Percentiles rank a stretch among this genome's conserved stretches.
These are phyloP conservation scores for Mesocricetus auratus DNA, from an alignment of 2,113 vertebrate genomes.

Conservation along the genomic window DNA sequence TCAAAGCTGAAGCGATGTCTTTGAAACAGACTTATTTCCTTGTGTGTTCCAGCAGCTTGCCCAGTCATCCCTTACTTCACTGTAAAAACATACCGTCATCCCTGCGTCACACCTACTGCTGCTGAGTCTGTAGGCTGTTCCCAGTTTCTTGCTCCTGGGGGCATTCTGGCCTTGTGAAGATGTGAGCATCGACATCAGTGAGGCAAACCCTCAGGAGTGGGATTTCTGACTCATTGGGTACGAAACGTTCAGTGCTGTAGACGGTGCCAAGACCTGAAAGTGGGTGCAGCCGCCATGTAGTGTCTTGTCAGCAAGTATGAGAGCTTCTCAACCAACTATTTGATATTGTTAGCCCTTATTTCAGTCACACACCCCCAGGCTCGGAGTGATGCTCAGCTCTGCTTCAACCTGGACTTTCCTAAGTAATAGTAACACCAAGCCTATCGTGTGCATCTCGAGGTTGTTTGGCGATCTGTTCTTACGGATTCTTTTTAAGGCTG, in stretches of 20 bases:
- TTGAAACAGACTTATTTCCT: conserved; percentile 27
- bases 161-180: conserved; percentile 41
- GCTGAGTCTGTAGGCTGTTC: background rate
- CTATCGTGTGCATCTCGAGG: background rate
- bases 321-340: background rate
- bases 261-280: background rate
- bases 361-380: background rate
- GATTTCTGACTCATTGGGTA: conserved; percentile 32
- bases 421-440: background rate
- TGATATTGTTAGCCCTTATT: background rate
- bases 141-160: conserved; percentile 1
- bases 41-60: background rate
- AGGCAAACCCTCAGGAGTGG: background rate
- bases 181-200: background rate
- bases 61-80: background rate
- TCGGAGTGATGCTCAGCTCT: background rate
- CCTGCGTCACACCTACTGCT: background rate
- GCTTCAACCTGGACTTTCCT: background rate
- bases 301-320: background rate
- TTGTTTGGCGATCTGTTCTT: background rate
- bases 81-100: background rate
- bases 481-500: background rate
- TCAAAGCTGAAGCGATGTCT: background rate
- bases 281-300: background rate
- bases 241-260: background rate